These are phyloP conservation scores for Drusus annulatus DNA, from an alignment of 1,140 invertebrate species.

Conservation along the genomic window DNA sequence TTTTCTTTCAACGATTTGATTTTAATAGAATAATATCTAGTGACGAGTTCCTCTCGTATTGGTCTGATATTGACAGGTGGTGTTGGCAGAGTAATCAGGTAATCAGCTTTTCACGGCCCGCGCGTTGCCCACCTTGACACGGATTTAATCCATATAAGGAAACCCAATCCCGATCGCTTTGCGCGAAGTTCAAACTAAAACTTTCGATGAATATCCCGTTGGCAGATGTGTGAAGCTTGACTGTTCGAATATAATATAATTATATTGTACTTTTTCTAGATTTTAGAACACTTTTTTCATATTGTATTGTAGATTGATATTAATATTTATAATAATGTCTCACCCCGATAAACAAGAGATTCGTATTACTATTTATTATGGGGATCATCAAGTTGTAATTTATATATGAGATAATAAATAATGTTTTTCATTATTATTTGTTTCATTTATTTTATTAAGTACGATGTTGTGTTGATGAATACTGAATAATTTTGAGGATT, in stretches of 20 bases:
- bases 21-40: neutral
- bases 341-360: conserved; percentile 61
- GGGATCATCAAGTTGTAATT: conserved; percentile 66
- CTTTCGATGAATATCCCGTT: conserved; percentile 16
- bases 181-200: conserved; percentile 12
- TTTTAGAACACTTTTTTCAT: neutral
- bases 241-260: too few species aligned
- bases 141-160: conserved; percentile 55
- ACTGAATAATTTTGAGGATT: too few species aligned
- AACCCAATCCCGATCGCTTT: conserved; percentile 12
- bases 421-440: neutral
- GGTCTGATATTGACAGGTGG: conserved; percentile 20
- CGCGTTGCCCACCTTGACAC: conserved; percentile 53
- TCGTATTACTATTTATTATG: conserved; percentile 73
- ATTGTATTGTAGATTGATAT: too few species aligned
- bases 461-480: too few species aligned
- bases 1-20: too few species aligned
- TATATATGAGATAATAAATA: conserved; percentile 60
- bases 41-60: neutral
- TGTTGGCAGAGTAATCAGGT: neutral
- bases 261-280: neutral
- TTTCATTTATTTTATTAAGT: neutral
- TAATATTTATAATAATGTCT: conserved; percentile 42
- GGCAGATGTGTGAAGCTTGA: too few species aligned
- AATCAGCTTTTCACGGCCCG: conserved; percentile 20